phyloP scores from a whole-genome alignment of 2,113 vertebrate genomes.

The Chauna torquata region DNA sequence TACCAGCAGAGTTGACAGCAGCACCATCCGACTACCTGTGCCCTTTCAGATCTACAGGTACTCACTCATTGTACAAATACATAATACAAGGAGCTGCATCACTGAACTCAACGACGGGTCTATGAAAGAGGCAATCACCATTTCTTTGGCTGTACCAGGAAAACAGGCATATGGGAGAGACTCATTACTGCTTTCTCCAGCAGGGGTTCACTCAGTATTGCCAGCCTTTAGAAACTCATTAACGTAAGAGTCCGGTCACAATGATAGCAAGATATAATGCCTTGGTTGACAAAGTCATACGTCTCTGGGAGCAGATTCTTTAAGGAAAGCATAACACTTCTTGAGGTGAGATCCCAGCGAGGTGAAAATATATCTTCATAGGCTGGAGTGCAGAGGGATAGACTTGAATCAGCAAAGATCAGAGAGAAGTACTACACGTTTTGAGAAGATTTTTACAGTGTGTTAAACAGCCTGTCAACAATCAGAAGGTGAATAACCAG shows the following conservation, averaged over 20 bases:
- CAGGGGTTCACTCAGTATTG: background rate
- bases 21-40: background rate
- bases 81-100: background rate
- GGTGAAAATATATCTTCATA: background rate
- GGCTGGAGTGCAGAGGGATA: background rate
- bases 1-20: background rate
- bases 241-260: background rate
- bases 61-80: background rate
- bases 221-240: background rate
- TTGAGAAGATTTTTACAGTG: background rate
- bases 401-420: background rate
- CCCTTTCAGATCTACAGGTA: background rate
- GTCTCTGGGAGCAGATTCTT: accelerated
- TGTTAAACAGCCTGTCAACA: background rate
- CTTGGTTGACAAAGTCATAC: background rate
- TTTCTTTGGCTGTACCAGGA: background rate
- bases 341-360: background rate
- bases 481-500: background rate
- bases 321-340: background rate
- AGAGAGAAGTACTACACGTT: accelerated
- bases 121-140: background rate
- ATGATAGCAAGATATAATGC: background rate
- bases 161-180: background rate
- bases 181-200: background rate
- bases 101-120: background rate